phyloP scores from a whole-genome alignment of 2,797 vertebrate genomes.

The Gymnocypris eckloni region DNA sequence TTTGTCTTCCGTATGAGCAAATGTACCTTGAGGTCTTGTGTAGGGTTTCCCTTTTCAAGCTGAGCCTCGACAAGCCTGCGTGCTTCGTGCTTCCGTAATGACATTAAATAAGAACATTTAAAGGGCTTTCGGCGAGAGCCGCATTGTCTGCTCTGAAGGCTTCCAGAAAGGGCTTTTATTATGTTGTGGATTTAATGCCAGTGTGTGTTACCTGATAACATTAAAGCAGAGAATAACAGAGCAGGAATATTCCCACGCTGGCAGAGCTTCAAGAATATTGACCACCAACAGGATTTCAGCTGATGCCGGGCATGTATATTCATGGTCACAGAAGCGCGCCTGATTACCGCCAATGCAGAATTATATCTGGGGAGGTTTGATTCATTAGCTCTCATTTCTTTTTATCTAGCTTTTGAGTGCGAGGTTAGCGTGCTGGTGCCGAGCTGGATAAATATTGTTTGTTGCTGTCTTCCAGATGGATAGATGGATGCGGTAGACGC shows the following conservation, averaged over 20 bases:
- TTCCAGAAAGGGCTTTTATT: constrained; percentile 83
- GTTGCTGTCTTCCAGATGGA: constrained; percentile 54
- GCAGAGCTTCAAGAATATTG: constrained; percentile 82
- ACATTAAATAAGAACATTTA: constrained; percentile 84
- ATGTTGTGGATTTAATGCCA: constrained; percentile 82
- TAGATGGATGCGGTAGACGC: constrained; percentile 35
- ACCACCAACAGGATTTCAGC: constrained; percentile 83
- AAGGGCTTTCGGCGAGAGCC: constrained; percentile 80
- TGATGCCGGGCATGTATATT: constrained; percentile 77
- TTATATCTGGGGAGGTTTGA: constrained; percentile 77
- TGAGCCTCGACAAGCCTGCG: constrained; percentile 68
- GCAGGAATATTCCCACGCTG: constrained; percentile 74
- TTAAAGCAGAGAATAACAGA: constrained; percentile 74
- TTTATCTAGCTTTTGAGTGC: constrained; percentile 72
- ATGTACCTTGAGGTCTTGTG: constrained; percentile 83
- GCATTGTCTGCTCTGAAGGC: constrained; percentile 80
- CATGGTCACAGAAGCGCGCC: constrained; percentile 69
- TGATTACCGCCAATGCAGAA: constrained; percentile 82
- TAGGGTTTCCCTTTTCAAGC: constrained; percentile 77
- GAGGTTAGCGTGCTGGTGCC: constrained; percentile 61
- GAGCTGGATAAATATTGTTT: constrained; percentile 59
- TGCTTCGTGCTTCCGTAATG: constrained; percentile 78
- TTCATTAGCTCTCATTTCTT: constrained; percentile 79
- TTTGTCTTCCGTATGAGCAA: constrained; percentile 74
- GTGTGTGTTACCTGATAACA: constrained; percentile 87